These are phyloP conservation scores for Bradypodion pumilum DNA, from an alignment of 2,797 vertebrate species.

Conservation along the genomic window DNA sequence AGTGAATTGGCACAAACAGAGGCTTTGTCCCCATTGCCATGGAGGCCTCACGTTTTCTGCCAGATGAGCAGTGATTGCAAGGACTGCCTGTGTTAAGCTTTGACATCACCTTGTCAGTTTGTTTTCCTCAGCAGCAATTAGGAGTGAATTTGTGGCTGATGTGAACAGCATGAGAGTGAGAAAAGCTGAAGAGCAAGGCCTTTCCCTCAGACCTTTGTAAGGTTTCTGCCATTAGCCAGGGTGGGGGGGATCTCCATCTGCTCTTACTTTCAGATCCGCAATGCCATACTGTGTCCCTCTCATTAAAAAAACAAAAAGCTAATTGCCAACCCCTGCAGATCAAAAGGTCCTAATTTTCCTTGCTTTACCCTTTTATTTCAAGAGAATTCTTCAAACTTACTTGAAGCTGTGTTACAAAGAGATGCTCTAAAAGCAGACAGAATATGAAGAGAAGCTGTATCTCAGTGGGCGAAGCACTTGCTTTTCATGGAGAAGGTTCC, in stretches of 20 bases:
- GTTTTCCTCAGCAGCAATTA: constrained; percentile 42
- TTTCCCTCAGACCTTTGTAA: background rate
- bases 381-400: background rate
- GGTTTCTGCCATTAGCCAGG: constrained; percentile 4
- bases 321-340: background rate
- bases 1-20: background rate
- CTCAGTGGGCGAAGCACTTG: too few species aligned
- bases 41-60: constrained; percentile 29
- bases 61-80: constrained; percentile 9
- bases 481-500: too few species aligned
- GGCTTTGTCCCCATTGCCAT: background rate
- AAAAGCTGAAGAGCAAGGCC: constrained; percentile 17
- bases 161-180: background rate
- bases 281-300: background rate
- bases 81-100: constrained; percentile 19
- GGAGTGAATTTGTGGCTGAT: constrained; percentile 41
- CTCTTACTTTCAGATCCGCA: constrained; percentile 3
- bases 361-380: constrained; percentile 1
- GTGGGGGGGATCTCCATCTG: background rate
- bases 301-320: background rate
- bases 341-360: background rate
- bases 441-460: background rate
- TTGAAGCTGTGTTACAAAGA: background rate
- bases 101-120: background rate
- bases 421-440: background rate